phyloP scores from a whole-genome alignment of 1,140 invertebrate genomes.

The Anoplolepis gracilipes region DNA sequence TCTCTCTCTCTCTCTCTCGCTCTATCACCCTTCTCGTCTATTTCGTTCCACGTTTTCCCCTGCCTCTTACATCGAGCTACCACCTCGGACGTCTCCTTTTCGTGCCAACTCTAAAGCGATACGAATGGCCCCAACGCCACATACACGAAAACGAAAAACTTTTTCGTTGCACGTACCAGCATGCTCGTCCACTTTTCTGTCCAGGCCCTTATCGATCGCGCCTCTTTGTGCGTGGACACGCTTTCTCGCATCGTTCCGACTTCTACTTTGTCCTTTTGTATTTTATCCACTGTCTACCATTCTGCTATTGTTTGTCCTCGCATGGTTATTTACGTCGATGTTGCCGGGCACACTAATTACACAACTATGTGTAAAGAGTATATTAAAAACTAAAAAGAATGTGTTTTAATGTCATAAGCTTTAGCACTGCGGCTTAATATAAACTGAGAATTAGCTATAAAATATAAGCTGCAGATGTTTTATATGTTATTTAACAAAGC shows the following conservation, averaged over 20 bases:
- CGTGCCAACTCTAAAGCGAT: constrained; percentile 71
- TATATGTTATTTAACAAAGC: neutral
- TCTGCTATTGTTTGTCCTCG: constrained; percentile 13
- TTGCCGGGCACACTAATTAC: constrained; percentile 1
- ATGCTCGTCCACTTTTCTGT: constrained; percentile 29
- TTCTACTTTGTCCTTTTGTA: constrained; percentile 5
- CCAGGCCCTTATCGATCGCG: constrained; percentile 59
- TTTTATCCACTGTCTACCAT: neutral
- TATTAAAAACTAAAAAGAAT: neutral
- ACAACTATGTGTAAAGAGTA: neutral
- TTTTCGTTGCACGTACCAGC: constrained; percentile 16
- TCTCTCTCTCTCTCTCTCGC: constrained; percentile 55
- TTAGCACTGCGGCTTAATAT: neutral
- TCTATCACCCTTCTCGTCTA: neutral
- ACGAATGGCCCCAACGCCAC: constrained; percentile 53
- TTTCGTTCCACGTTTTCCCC: neutral
- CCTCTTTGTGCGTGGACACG: constrained; percentile 44
- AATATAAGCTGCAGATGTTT: neutral
- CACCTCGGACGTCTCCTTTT: neutral
- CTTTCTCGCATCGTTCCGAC: constrained; percentile 27
- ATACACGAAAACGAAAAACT: constrained; percentile 67
- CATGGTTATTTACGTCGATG: neutral
- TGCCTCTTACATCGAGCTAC: constrained; percentile 34
- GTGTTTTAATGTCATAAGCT: neutral
- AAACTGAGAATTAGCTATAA: neutral